phyloP scores from a whole-genome alignment of 37 sponge, comb jelly and placozoan genomes.

The Bolinopsis microptera region DNA sequence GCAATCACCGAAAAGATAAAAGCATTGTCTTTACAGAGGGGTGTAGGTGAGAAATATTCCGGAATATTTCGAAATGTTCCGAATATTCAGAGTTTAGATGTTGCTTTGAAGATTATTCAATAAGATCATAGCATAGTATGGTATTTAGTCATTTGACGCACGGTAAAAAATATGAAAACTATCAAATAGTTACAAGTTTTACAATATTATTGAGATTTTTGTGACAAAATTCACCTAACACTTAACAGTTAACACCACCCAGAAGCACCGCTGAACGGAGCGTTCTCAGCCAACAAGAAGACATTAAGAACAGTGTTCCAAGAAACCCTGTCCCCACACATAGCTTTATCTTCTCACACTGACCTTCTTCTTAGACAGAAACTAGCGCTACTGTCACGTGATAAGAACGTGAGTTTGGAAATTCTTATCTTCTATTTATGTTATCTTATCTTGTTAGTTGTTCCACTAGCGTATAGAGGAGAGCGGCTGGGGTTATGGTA shows the following conservation, averaged over 20 bases:
- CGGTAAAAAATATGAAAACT: background rate
- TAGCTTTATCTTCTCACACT: constrained; percentile 43
- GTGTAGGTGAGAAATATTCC: too few relatives aligned
- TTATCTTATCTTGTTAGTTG: too few relatives aligned
- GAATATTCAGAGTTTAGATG: too few relatives aligned
- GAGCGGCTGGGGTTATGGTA: too few relatives aligned
- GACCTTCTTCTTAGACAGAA: constrained; percentile 21
- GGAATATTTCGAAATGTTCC: too few relatives aligned
- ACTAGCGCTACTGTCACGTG: background rate
- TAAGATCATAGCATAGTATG: too few relatives aligned
- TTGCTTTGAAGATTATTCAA: too few relatives aligned
- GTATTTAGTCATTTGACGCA: too few relatives aligned
- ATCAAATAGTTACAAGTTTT: background rate
- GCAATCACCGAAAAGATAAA: constrained; percentile 2
- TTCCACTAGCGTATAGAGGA: too few relatives aligned
- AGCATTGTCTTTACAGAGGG: background rate
- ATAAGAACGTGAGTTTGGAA: constrained; percentile 26
- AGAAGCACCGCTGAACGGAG: constrained; percentile 6
- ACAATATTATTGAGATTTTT: background rate
- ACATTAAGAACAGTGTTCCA: background rate
- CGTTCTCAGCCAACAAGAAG: constrained; percentile 9
- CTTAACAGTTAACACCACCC: background rate
- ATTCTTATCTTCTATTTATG: too few relatives aligned
- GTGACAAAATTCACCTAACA: background rate
- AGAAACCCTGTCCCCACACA: constrained; percentile 36